phyloP scores from a whole-genome alignment of 2,888 invertebrate species.

The Flabesymbios commensalis region DNA sequence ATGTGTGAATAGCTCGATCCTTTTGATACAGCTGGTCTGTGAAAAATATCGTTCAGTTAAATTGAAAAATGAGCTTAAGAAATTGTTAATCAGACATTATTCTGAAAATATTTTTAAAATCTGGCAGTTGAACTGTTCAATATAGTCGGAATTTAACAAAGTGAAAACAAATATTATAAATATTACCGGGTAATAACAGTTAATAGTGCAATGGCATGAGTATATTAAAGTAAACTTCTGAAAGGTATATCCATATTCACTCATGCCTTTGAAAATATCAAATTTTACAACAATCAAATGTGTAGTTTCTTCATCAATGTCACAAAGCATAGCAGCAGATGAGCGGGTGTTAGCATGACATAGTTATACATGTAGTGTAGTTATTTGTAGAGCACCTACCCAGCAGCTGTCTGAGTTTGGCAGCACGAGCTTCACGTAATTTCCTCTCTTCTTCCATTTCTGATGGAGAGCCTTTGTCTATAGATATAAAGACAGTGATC shows the following conservation, averaged over 20 bases:
- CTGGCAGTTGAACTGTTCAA: no score
- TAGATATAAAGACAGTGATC: no score
- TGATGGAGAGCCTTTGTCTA: constrained; percentile 70
- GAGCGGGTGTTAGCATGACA: background rate
- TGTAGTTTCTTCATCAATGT: no score
- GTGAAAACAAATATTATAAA: background rate
- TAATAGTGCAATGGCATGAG: background rate
- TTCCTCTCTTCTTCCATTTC: constrained; percentile 79
- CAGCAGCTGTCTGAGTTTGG: constrained; percentile 79
- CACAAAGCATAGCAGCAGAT: background rate
- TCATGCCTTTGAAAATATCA: background rate
- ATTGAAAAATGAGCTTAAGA: no score
- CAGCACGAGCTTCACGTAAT: constrained; percentile 76
- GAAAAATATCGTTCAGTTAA: no score
- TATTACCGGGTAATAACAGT: background rate
- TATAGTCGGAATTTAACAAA: no score
- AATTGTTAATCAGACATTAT: no score
- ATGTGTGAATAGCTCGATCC: constrained; percentile 82
- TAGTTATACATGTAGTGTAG: background rate
- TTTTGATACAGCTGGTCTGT: constrained; percentile 81
- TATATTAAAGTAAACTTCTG: background rate
- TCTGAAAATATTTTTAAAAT: no score
- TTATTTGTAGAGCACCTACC: constrained; percentile 66
- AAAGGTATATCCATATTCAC: background rate
- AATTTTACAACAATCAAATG: no score